Conservation (phyloP, 2,888 invertebrate species). For the Molorchus minor region DNA sequence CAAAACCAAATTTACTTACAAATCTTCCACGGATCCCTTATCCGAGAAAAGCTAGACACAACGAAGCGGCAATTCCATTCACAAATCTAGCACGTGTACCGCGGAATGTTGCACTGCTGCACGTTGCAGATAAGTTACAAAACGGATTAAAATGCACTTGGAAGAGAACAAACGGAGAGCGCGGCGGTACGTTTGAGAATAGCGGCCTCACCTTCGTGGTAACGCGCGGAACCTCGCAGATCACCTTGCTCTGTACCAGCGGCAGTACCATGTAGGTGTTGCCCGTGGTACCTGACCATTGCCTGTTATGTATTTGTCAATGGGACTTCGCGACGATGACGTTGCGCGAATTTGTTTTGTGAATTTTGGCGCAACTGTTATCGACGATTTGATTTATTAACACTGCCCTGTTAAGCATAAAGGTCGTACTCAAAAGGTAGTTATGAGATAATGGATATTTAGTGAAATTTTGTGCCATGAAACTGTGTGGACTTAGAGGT, state of each 20-base stretch:
- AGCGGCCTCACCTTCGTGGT: slow-evolving; percentile 37
- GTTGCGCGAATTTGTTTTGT: slow-evolving; percentile 13
- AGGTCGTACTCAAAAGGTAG: no score
- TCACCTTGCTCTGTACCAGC: slow-evolving; percentile 40
- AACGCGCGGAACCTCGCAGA: slow-evolving; percentile 36
- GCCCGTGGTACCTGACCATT: slow-evolving; percentile 32
- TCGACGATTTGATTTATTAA: no score
- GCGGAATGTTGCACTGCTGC: slow-evolving; percentile 21
- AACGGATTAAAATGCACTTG: slow-evolving; percentile 19
- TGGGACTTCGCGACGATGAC: slow-evolving; percentile 3
- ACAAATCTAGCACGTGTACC: slow-evolving; percentile 27
- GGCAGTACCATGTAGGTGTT: slow-evolving; percentile 40
- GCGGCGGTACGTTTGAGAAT: slow-evolving; percentile 35
- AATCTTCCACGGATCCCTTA: neutral
- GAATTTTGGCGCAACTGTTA: slow-evolving; percentile 10
- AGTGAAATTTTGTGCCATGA: no score
- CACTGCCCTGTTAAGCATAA: no score
- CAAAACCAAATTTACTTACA: slow-evolving; percentile 17
- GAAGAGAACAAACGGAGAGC: slow-evolving; percentile 19
- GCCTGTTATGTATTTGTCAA: slow-evolving; percentile 33
- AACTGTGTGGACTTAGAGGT: no score
- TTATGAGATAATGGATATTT: no score
- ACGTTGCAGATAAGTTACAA: slow-evolving; percentile 13
- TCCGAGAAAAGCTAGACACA: slow-evolving; percentile 13
- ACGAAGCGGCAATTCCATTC: slow-evolving; percentile 23